phyloP scores from a whole-genome alignment of 2,888 invertebrate genomes.

The Lycocerus yunnanus region DNA sequence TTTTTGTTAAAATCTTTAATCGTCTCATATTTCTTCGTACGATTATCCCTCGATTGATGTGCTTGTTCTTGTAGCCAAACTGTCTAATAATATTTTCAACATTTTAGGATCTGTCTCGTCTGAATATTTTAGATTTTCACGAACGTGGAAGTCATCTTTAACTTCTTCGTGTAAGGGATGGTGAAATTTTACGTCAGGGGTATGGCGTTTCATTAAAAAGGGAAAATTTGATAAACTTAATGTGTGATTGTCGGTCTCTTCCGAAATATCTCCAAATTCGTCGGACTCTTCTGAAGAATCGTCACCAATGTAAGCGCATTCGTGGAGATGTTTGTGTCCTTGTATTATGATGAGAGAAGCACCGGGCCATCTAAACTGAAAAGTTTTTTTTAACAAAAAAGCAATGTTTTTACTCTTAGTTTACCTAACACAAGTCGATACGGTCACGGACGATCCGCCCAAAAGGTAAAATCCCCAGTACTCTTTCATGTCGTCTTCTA shows the following conservation, averaged over 20 bases:
- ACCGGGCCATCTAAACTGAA: constrained; percentile 68
- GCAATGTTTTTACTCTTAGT: not conserved
- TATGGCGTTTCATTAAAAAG: constrained; percentile 66
- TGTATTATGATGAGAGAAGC: constrained; percentile 77
- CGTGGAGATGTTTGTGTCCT: constrained; percentile 76
- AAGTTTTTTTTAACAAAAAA: constrained; percentile 13
- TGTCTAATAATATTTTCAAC: constrained; percentile 46
- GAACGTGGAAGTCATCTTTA: constrained; percentile 38
- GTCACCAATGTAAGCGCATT: constrained; percentile 81
- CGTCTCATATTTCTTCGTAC: not conserved
- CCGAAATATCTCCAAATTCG: constrained; percentile 56
- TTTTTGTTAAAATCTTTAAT: not conserved
- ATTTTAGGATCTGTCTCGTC: constrained; percentile 50
- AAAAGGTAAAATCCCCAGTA: constrained; percentile 84
- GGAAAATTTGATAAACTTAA: constrained; percentile 62
- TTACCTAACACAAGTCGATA: constrained; percentile 77
- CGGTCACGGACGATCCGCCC: constrained; percentile 73
- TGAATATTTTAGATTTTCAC: constrained; percentile 26
- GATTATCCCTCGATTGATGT: constrained; percentile 45
- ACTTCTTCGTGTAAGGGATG: constrained; percentile 55
- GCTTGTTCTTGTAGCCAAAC: constrained; percentile 43
- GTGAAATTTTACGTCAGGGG: constrained; percentile 66
- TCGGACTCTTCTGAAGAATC: constrained; percentile 78
- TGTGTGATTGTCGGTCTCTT: constrained; percentile 45
- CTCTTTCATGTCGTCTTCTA: constrained; percentile 82